Evolutionary conservation across 2,797 vertebrate genomes (phyloP).

Genomic region (Numenius phaeopus): DNA sequence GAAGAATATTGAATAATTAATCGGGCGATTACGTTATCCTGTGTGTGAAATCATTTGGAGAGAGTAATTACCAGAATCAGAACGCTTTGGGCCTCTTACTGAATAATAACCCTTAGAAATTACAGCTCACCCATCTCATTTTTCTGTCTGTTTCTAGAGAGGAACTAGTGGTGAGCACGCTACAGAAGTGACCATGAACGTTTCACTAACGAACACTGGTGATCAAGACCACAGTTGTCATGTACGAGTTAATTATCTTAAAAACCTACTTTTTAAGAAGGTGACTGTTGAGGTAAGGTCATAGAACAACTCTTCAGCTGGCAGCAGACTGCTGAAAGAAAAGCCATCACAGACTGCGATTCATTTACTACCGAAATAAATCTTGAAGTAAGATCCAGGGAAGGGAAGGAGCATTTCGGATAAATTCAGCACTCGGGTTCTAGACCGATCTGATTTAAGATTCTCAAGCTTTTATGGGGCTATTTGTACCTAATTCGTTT

Average conservation of each 20-base stretch:
- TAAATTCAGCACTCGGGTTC: no score
- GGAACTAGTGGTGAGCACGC: slow-evolving; percentile 70
- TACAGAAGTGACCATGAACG: slow-evolving; percentile 59
- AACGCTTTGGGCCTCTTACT: neutral
- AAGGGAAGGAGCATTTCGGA: neutral
- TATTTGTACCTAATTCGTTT: slow-evolving; percentile 46
- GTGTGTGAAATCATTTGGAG: neutral
- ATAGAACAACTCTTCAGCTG: neutral
- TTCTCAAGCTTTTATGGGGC: slow-evolving; percentile 33
- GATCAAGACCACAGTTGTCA: slow-evolving; percentile 20
- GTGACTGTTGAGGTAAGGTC: slow-evolving; percentile 60
- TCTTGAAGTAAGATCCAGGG: neutral
- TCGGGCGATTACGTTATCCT: neutral
- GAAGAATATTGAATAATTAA: neutral
- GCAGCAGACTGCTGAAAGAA: neutral
- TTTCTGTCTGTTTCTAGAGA: slow-evolving; percentile 21
- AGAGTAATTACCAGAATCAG: neutral
- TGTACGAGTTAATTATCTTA: slow-evolving; percentile 53
- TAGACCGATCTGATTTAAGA: slow-evolving; percentile 36
- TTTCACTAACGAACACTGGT: slow-evolving; percentile 71
- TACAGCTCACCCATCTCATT: neutral
- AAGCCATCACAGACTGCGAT: neutral
- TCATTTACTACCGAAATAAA: neutral
- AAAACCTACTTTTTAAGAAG: slow-evolving; percentile 66
- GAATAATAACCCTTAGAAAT: neutral